Percentiles rank a stretch among this genome's conserved stretches.
phyloP scores from a whole-genome alignment of 2,797 vertebrate genomes.

The Cuculus canorus region DNA sequence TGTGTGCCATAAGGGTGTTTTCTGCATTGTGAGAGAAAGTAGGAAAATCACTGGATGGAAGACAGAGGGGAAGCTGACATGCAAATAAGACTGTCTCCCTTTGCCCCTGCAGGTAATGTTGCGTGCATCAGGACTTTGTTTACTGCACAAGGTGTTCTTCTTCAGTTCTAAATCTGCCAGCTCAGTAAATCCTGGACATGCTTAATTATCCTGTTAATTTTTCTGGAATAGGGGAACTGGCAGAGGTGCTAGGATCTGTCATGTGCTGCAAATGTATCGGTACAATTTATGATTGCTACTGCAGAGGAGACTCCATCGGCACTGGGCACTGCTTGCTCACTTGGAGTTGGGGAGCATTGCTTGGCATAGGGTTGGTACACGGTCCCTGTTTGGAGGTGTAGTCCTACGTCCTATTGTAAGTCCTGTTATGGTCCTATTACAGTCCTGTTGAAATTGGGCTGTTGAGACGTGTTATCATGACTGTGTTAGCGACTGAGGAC shows the following conservation, averaged over 20 bases:
- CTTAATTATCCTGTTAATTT: slow-evolving; percentile 76
- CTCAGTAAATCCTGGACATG: slow-evolving; percentile 76
- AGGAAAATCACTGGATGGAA: background rate
- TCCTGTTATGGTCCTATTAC: background rate
- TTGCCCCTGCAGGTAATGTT: background rate
- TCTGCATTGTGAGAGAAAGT: background rate
- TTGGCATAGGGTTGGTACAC: background rate
- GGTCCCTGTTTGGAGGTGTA: background rate
- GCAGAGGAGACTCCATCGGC: background rate
- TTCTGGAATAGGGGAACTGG: slow-evolving; percentile 54
- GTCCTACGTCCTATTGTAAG: background rate
- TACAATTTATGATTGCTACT: slow-evolving; percentile 45
- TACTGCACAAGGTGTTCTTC: slow-evolving; percentile 12
- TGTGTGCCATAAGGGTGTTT: background rate
- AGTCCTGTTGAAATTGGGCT: background rate
- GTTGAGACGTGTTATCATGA: background rate
- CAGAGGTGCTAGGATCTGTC: slow-evolving; percentile 59
- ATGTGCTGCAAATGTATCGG: slow-evolving; percentile 48
- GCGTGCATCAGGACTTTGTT: slow-evolving; percentile 1
- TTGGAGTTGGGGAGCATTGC: background rate
- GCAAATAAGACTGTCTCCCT: background rate
- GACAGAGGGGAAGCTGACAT: background rate
- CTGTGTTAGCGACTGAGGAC: background rate
- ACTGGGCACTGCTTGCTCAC: background rate
- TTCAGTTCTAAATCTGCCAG: slow-evolving; percentile 67